A percentile compares a stretch with the other conserved stretches of the same genome.
phyloP scores from a whole-genome alignment of 2,888 invertebrate species.

The Archips xylosteana region DNA sequence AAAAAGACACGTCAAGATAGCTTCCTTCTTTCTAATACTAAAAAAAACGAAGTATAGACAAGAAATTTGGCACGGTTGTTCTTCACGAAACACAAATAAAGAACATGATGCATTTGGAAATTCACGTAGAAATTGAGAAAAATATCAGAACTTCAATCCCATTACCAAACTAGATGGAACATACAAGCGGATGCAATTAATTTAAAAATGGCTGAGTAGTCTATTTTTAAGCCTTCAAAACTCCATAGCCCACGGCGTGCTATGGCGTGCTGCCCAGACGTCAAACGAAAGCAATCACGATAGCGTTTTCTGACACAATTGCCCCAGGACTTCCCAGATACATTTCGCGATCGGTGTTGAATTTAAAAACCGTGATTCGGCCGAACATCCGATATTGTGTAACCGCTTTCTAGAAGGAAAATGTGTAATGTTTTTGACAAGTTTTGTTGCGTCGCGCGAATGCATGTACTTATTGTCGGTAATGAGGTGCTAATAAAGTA shows the following conservation, averaged over 20 bases:
- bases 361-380: slow-evolving; percentile 37
- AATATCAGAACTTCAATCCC: no score
- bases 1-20: no score
- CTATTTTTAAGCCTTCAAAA: not conserved
- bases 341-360: slow-evolving; percentile 15
- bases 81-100: no score
- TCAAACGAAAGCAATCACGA: slow-evolving; percentile 22
- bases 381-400: slow-evolving; percentile 26
- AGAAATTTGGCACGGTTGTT: no score
- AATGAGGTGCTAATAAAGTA: slow-evolving; percentile 16
- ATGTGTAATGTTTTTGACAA: slow-evolving; percentile 30
- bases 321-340: slow-evolving; percentile 14
- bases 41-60: no score
- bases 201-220: no score
- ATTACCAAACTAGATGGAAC: no score
- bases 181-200: no score
- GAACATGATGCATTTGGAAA: no score
- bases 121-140: no score
- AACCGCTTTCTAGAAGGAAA: slow-evolving; percentile 36
- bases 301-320: slow-evolving; percentile 2
- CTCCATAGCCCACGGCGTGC: not conserved
- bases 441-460: slow-evolving; percentile 11
- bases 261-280: not conserved
- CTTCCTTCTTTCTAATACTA: no score
- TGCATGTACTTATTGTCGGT: slow-evolving; percentile 11